Conservation (phyloP, 2,888 invertebrate species). For the Nemapogon koenigi region DNA sequence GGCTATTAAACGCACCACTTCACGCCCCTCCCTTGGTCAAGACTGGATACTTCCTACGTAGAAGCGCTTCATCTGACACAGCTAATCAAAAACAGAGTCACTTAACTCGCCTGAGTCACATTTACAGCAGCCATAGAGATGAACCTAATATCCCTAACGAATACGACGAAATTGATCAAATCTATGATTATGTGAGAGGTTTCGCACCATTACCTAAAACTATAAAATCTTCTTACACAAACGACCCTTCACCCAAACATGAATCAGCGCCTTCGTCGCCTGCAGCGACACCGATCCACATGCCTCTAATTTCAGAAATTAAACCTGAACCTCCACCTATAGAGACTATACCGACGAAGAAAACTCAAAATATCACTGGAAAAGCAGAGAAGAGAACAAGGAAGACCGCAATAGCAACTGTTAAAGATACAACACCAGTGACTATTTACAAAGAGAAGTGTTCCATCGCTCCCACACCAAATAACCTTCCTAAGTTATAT, state of each 20-base stretch:
- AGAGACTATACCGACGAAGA: conserved; percentile 89
- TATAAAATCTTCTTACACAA: conserved; percentile 70
- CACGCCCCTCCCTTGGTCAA: conserved; percentile 55
- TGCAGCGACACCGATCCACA: conserved; percentile 61
- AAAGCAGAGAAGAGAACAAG: conserved; percentile 80
- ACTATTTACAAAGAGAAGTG: conserved; percentile 66
- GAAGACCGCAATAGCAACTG: conserved; percentile 63
- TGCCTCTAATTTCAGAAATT: conserved; percentile 61
- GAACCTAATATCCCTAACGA: conserved; percentile 77
- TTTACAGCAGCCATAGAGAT: conserved; percentile 66
- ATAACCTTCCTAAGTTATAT: conserved; percentile 77
- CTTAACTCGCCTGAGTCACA: conserved; percentile 55
- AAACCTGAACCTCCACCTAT: conserved; percentile 92
- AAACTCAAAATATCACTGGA: conserved; percentile 58
- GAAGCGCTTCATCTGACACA: conserved; percentile 81
- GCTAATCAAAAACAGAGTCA: conserved; percentile 59
- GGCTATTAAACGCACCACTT: conserved; percentile 46
- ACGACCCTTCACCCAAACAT: conserved; percentile 47
- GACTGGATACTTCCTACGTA: conserved; percentile 74
- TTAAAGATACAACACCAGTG: conserved; percentile 58
- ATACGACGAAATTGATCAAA: conserved; percentile 95
- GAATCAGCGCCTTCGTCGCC: conserved; percentile 64
- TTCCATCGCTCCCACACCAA: conserved; percentile 52
- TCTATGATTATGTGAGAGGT: conserved; percentile 94
- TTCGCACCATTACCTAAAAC: conserved; percentile 89